Base-by-base conservation (phyloP, 2,888 invertebrate species). In the Melanchra persicariae region DNA sequence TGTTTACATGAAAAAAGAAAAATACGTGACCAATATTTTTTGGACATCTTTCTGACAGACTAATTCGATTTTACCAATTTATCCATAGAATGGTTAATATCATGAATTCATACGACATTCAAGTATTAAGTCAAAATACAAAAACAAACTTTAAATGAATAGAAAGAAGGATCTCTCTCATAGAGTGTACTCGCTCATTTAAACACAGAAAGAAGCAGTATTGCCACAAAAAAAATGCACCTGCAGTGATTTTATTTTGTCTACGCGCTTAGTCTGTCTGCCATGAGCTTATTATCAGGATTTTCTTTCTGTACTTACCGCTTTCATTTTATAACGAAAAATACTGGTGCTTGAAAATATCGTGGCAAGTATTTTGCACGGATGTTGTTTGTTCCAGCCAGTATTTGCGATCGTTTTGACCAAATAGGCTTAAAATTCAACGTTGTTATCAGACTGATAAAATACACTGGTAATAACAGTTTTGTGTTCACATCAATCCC, bases 191-290 rank as follows among this genome's bases (percentile, higher is more conserved):
- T 40, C 15, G 12, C 9, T 34, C 37, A 45, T 12, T n/a, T 30
- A n/a, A 34, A 66, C 9, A 1, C 17, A 40, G n/a, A 19, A 15
- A 47, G 12, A 59, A 43, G 19, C 34, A 22, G 47, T n/a, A 40
- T 12, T 30, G 30, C 30, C 22, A 52, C 52, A 30, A 54, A 74
- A 58, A 71, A 68, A 74, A 40, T 26, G 54, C 54, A 76, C 30
- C 24, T 54, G 24, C 19, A 68, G 34, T 43, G 34, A 76, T 76
- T 74, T 74, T 68, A 68, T 74, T 74, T 76, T 60, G 54, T 74
- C 73, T 74, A 68, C 54, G 54, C 40, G 24, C 68, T 43, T 10
- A 24, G 34, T 68, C 49, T 43, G 52, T 40, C 58, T 40, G 55
- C 19, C 22, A 47, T 34, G 47, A 74, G 47, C 54, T 74, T 59